A percentile compares a stretch with the other conserved stretches of the same genome.
Evolutionary conservation across 1,140 invertebrate species (phyloP).

Genomic region (Aleiodes sp.): DNA sequence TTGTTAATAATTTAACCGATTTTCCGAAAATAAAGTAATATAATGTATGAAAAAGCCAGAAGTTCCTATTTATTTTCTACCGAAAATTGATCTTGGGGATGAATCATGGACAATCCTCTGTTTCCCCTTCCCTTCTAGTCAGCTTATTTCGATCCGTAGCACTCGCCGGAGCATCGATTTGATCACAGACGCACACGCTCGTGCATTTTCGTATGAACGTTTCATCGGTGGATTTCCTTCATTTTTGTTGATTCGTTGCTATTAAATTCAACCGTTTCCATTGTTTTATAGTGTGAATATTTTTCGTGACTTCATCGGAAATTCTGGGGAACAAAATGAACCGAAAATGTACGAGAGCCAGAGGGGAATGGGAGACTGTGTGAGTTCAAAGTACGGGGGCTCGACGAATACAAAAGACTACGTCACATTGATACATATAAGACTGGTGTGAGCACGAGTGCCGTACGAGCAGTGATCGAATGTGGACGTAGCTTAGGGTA

Average conservation of each 20-base stretch:
- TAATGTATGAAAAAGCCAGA: no score
- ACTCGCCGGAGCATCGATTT: not conserved
- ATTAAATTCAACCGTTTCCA: no score
- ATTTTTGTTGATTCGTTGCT: no score
- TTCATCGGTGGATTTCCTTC: no score
- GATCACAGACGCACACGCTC: slow-evolving; percentile 1
- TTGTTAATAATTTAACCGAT: no score
- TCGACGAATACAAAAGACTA: not conserved
- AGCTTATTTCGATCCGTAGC: slow-evolving; percentile 2
- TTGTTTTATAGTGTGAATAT: not conserved
- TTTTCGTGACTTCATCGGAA: not conserved
- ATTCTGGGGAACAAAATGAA: not conserved
- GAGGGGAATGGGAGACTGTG: no score
- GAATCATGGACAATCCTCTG: not conserved
- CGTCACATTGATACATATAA: not conserved
- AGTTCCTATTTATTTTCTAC: not conserved
- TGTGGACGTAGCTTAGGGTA: not conserved
- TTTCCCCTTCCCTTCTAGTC: not conserved
- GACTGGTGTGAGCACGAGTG: not conserved
- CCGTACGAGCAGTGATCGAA: not conserved
- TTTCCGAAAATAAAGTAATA: no score
- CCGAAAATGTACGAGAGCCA: not conserved
- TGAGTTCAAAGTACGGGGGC: not conserved
- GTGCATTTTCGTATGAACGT: no score
- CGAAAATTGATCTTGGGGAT: not conserved